phyloP scores from a whole-genome alignment of 37 sponge, comb jelly and placozoan genomes.

The Agelas oroides region DNA sequence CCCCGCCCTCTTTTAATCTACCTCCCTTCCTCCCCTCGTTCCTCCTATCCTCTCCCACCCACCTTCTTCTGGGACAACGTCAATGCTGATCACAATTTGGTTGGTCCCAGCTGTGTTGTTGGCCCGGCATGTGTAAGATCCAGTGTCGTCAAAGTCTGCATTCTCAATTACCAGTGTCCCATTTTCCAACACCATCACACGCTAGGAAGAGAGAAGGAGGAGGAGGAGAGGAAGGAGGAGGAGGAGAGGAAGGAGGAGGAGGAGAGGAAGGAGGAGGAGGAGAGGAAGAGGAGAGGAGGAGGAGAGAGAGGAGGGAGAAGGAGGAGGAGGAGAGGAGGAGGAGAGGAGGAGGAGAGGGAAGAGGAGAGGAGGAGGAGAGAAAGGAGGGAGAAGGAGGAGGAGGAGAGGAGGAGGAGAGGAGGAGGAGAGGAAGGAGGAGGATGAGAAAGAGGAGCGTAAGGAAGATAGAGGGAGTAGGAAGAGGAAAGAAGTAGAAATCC shows the following conservation, averaged over 20 bases:
- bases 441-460: neutral
- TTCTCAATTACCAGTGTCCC: neutral
- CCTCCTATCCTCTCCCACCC: no score
- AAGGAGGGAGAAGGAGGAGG: neutral
- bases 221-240: neutral
- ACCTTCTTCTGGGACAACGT: no score
- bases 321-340: neutral
- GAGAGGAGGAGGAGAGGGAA: neutral
- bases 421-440: neutral
- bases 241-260: neutral
- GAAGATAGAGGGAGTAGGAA: neutral
- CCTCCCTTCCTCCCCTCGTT: no score
- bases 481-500: neutral
- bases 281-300: neutral
- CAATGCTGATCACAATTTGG: neutral
- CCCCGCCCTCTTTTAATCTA: no score
- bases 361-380: neutral
- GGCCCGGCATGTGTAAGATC: slow-evolving; percentile 45
- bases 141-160: slow-evolving; percentile 5
- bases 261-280: neutral
- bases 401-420: neutral
- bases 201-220: neutral
- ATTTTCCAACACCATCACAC: slow-evolving; percentile 7
- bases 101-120: slow-evolving; percentile 24
- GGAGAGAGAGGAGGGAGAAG: neutral